Conservation (phyloP, 2,888 invertebrate genomes). For the Xestobium rufovillosum region DNA sequence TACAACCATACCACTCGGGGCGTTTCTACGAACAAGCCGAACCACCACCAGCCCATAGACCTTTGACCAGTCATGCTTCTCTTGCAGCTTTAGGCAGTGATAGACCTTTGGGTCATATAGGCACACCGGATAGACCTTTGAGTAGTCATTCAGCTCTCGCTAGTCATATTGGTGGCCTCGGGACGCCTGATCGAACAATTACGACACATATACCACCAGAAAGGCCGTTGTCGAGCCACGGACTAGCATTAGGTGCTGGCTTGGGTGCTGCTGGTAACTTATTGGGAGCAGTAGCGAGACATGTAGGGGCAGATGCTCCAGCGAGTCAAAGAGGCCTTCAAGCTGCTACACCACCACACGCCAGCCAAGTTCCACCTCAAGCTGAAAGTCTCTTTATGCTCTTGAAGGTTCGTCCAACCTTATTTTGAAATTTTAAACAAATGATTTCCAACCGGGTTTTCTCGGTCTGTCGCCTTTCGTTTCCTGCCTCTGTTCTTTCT, state of each 20-base stretch:
- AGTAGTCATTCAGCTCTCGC: slow-evolving; percentile 25
- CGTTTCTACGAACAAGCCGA: slow-evolving; percentile 54
- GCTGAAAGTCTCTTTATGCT: slow-evolving; percentile 76
- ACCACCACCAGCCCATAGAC: slow-evolving; percentile 54
- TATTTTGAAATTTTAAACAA: background rate
- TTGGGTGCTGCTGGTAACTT: slow-evolving; percentile 42
- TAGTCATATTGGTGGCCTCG: slow-evolving; percentile 19
- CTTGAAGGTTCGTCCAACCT: slow-evolving; percentile 51
- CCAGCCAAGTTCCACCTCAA: slow-evolving; percentile 72
- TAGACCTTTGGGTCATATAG: slow-evolving; percentile 35
- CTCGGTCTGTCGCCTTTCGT: no score
- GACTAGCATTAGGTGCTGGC: slow-evolving; percentile 40
- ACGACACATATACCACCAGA: slow-evolving; percentile 26
- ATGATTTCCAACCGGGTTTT: no score
- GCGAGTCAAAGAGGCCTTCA: slow-evolving; percentile 48
- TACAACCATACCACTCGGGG: slow-evolving; percentile 43
- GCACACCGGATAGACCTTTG: slow-evolving; percentile 28
- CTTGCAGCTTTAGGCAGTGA: slow-evolving; percentile 39
- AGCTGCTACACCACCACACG: slow-evolving; percentile 60
- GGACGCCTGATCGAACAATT: slow-evolving; percentile 27
- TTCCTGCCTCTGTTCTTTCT: no score
- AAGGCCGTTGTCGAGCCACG: slow-evolving; percentile 33
- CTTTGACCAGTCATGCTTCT: slow-evolving; percentile 41
- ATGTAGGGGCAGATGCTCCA: slow-evolving; percentile 47
- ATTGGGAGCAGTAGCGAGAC: slow-evolving; percentile 40